Evolutionary conservation across 1,140 invertebrate species (phyloP).

Genomic region (Heliconius eleuchia): DNA sequence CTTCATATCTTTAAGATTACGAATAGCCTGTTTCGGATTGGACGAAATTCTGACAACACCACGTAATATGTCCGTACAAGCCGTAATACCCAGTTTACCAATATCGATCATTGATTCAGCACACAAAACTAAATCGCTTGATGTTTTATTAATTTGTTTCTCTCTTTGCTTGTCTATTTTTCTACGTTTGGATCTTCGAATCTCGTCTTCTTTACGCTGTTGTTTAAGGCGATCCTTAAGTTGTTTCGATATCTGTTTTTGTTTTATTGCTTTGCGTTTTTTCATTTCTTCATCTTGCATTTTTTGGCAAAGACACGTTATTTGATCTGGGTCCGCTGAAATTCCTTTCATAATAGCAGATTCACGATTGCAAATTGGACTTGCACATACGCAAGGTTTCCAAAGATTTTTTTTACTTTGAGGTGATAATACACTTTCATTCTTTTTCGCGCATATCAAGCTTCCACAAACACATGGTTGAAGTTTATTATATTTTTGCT

Average conservation of each 20-base stretch:
- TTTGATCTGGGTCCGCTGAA: background rate
- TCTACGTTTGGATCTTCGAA: conserved; percentile 24
- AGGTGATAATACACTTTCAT: conserved; percentile 7
- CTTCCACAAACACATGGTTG: conserved; percentile 41
- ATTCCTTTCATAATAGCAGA: conserved; percentile 30
- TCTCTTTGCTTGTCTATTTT: conserved; percentile 38
- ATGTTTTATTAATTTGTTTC: conserved; percentile 37
- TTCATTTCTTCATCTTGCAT: conserved; percentile 16
- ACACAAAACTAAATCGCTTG: conserved; percentile 37
- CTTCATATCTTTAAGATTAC: conserved; percentile 31
- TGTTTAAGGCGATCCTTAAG: conserved; percentile 27
- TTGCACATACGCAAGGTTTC: conserved; percentile 40
- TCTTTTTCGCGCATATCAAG: conserved; percentile 32
- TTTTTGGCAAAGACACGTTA: conserved; percentile 12
- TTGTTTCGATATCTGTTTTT: conserved; percentile 25
- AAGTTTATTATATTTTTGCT: background rate
- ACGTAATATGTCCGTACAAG: conserved; percentile 30
- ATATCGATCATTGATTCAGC: conserved; percentile 49
- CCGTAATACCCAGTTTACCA: conserved; percentile 41
- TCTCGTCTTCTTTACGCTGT: conserved; percentile 31
- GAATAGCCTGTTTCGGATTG: conserved; percentile 40
- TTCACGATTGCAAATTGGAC: conserved; percentile 38
- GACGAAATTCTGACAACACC: conserved; percentile 31
- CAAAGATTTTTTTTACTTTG: conserved; percentile 9
- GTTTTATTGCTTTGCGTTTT: conserved; percentile 16